These are phyloP conservation scores for Falco biarmicus DNA, from an alignment of 2,797 vertebrate species.

Conservation along the genomic window DNA sequence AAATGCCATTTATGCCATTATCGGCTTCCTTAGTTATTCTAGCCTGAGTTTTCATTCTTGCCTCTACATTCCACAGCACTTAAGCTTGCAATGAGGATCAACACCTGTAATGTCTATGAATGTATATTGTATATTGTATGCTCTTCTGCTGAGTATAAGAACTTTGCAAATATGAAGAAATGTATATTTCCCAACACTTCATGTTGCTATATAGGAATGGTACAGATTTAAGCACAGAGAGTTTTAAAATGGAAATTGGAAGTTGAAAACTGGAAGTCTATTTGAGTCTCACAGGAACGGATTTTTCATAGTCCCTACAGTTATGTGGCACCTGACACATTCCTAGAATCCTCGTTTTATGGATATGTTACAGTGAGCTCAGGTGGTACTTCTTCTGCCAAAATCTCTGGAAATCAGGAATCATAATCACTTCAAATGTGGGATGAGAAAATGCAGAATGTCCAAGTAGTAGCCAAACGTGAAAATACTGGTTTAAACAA, in stretches of 20 bases:
- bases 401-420: background rate
- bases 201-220: background rate
- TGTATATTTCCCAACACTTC: background rate
- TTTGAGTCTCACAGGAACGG: background rate
- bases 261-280: background rate
- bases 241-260: background rate
- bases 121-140: too few relatives aligned
- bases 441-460: background rate
- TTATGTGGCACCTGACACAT: background rate
- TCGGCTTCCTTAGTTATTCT: background rate
- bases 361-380: background rate
- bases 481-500: background rate
- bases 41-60: background rate
- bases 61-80: background rate
- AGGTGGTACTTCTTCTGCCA: background rate
- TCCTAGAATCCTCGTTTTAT: background rate
- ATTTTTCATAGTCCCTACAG: background rate
- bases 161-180: background rate
- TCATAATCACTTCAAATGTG: background rate
- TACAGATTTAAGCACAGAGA: background rate
- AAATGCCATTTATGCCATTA: constrained; percentile 4
- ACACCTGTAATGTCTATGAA: background rate
- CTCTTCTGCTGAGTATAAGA: background rate
- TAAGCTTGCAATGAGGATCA: background rate
- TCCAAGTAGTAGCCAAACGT: background rate